These are phyloP conservation scores for Bolinopsis microptera DNA, from an alignment of 37 sponge, comb jelly and placozoan species.

Conservation along the genomic window DNA sequence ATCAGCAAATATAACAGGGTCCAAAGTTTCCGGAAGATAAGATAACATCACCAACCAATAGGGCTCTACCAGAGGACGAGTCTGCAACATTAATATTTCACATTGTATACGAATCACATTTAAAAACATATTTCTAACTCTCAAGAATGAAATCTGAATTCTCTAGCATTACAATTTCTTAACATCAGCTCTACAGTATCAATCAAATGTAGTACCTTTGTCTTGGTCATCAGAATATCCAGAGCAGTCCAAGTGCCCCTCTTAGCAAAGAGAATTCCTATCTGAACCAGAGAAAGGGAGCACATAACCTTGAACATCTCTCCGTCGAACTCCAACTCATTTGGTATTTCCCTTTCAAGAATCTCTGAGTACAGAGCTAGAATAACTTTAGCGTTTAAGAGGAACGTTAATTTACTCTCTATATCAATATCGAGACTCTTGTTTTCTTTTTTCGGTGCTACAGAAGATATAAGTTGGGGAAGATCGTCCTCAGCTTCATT, in stretches of 20 bases:
- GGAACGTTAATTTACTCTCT: not conserved
- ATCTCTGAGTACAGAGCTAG: not conserved
- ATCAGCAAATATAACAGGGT: not conserved
- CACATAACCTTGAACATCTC: conserved; percentile 9
- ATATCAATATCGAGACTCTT: not conserved
- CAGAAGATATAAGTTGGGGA: no score
- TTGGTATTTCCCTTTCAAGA: not conserved
- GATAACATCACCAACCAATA: conserved; percentile 51
- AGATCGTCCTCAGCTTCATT: no score
- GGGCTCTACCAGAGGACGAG: conserved; percentile 3
- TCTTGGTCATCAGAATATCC: conserved; percentile 56
- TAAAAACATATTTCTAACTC: no score
- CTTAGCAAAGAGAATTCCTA: conserved; percentile 41
- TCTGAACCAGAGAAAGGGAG: conserved; percentile 18
- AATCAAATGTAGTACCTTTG: no score
- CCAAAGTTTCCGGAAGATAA: conserved; percentile 1
- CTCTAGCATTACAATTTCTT: no score
- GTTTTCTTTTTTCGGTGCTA: no score
- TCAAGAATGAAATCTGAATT: no score
- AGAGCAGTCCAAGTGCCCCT: conserved; percentile 50
- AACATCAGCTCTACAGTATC: no score
- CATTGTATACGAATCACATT: no score
- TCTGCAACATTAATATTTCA: not conserved
- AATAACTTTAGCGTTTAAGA: conserved; percentile 14
- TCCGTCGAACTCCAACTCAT: not conserved